Base-by-base conservation (phyloP, 2,113 vertebrate genomes). In the Engystomops pustulosus region DNA sequence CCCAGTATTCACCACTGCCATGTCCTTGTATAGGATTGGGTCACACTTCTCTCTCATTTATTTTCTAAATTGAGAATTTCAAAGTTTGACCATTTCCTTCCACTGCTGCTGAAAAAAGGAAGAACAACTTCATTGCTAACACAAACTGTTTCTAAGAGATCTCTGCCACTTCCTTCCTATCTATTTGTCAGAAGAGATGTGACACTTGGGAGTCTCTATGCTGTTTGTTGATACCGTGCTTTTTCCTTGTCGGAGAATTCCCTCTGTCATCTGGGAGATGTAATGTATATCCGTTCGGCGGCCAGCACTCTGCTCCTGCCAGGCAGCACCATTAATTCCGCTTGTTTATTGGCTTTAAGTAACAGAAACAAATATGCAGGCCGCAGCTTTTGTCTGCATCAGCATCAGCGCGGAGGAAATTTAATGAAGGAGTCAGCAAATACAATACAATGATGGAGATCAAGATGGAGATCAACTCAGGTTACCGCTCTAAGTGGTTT, bases 271-370 rank as follows among this genome's bases (percentile, higher is more conserved):
- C 51, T 78, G 75, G 75, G 75, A 41, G 3, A 15, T 15, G 4
- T 60, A 6, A 58, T 78, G 23, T 53, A 38, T 41, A 60, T 36
- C 5, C 32, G 12, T 58, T 17, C 51, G 10, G 53, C 51, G 30
- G n/a, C 10, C 53, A 58, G 32, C 34, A 77, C 75, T 77, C 32
- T 15, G 34, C 32, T 17, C n/a, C 53, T 55, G 32, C 20, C 32
- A 36, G 49, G 23, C 45, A 23, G 71, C 20, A 53, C 20, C 32
- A 77, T 23, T 20, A 38, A n/a, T 77, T 51, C 74, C 20, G 47
- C 34, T 36, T 58, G 49, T 76, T 53, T 77, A 77, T 34, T 55
- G 49, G 49, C 74, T 15, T 58, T 77, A 36, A 55, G 51, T 77
- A 12, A 23, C 9, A 4, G 32, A 15, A 75, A 32, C 71, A 58